Evolutionary conservation across 2,888 invertebrate species (phyloP), one percentile per base, ranked within the genome.

Genomic region (Lasioglossum pauxillum): DNA sequence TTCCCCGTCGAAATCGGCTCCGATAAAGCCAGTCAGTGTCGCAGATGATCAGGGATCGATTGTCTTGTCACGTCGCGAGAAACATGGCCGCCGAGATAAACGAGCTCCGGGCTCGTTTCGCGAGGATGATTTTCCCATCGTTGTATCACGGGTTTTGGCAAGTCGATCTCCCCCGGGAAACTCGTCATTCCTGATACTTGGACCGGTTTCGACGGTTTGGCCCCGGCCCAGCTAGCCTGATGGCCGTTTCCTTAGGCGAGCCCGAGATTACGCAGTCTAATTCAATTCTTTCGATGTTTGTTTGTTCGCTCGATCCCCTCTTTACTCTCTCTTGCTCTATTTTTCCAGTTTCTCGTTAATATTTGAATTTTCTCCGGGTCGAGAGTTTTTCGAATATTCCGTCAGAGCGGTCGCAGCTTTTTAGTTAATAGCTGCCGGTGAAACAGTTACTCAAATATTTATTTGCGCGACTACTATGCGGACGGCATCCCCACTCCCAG

Each of bases 211-310:
- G 82, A 75, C 77, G 79, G 77, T 86, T 74, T 90, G 89, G 90
- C 89, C 14, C 19, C 16, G 71, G 69, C 84, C 90, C 90, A 90
- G 80, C 60, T 49, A 80, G 72, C 81, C 88, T 85, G 90, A 88
- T 81, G 87, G 87, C 83, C 35, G 73, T 78, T 81, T 60, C 71
- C 83, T 74, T 64, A 86, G 75, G 79, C 76, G 74, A 74, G 64
- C 73, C 72, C 77, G 78, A 75, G 84, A 88, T 89, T 84, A 82
- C 82, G 44, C 53, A 57, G 75, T 81, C 83, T 83, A 72, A 83
- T 88, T 89, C 83, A 71, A 87, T 87, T 69, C 76, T 31, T 44
- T 67, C 46, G 57, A 79, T 79, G 41, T 31, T 80, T 60, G 77
- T 83, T 80, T 49, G 71, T 27, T 3, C 72, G 27, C 46, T 46